Percentiles rank a stretch among this genome's conserved stretches.
These are phyloP conservation scores for Chroicocephalus ridibundus DNA, from an alignment of 2,113 vertebrate genomes.

Conservation along the genomic window DNA sequence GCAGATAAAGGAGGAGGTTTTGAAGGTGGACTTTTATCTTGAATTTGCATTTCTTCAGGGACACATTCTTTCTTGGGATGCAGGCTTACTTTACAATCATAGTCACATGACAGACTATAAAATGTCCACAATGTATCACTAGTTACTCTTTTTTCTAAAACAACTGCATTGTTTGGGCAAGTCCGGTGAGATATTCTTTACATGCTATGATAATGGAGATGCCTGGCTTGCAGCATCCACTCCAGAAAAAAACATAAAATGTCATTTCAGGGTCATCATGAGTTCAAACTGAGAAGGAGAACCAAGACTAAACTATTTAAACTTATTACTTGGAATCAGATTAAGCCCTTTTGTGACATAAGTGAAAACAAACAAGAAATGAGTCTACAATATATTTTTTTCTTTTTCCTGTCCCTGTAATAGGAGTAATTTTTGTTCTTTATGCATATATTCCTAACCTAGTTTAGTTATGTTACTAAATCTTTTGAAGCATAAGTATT, in stretches of 20 bases:
- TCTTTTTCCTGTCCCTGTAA: background rate
- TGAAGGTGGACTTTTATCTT: slow-evolving; percentile 7
- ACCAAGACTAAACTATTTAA: background rate
- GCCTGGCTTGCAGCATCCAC: background rate
- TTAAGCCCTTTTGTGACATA: background rate
- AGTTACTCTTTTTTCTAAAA: background rate
- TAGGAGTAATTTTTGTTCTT: background rate
- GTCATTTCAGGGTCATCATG: background rate
- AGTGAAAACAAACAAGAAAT: background rate
- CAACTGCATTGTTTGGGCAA: background rate
- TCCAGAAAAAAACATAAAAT: background rate
- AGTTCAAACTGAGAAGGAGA: background rate
- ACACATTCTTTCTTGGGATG: background rate
- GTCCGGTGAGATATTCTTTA: background rate
- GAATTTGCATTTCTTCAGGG: background rate
- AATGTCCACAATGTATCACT: background rate
- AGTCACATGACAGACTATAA: background rate
- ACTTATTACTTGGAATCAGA: background rate
- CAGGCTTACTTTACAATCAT: background rate
- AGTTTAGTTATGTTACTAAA: background rate
- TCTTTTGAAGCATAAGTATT: background rate
- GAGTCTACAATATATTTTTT: background rate
- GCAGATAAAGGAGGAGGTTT: background rate
- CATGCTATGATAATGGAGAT: background rate
- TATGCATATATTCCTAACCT: background rate